Conservation (phyloP, 1,140 invertebrate species). For the Oryctes rhinoceros region DNA sequence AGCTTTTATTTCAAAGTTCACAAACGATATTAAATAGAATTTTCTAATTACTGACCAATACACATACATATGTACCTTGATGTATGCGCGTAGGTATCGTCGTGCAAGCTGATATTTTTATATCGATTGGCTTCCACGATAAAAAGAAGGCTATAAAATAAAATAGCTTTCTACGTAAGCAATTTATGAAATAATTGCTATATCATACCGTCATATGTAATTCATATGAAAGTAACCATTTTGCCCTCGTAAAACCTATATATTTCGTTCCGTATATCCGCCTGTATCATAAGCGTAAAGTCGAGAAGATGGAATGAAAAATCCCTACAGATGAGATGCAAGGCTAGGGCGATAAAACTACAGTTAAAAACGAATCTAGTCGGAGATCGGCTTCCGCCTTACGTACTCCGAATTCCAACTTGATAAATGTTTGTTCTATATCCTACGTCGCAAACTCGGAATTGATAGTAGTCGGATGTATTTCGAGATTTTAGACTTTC, state of each 20-base stretch:
- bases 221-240: background rate
- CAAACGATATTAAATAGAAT: too few relatives aligned
- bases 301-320: conserved; percentile 31
- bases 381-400: conserved; percentile 39
- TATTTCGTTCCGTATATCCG: background rate
- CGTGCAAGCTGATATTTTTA: background rate
- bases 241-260: background rate
- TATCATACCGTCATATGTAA: too few relatives aligned
- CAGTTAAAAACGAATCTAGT: conserved; percentile 34
- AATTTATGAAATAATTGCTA: background rate
- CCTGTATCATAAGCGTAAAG: conserved; percentile 27
- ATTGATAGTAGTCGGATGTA: conserved; percentile 43
- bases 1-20: too few relatives aligned
- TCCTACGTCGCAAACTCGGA: conserved; percentile 42
- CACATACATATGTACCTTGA: too few relatives aligned
- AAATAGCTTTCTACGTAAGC: background rate
- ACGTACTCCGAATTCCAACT: conserved; percentile 37
- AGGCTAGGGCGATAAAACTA: conserved; percentile 28
- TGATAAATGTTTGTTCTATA: conserved; percentile 44
- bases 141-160: background rate
- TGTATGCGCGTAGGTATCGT: too few relatives aligned
- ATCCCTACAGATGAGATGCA: conserved; percentile 28
- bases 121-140: background rate
- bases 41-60: too few relatives aligned
- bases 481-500: conserved; percentile 25